Base-by-base conservation (phyloP, 2,888 invertebrate species). In the Xestia sexstrigata region DNA sequence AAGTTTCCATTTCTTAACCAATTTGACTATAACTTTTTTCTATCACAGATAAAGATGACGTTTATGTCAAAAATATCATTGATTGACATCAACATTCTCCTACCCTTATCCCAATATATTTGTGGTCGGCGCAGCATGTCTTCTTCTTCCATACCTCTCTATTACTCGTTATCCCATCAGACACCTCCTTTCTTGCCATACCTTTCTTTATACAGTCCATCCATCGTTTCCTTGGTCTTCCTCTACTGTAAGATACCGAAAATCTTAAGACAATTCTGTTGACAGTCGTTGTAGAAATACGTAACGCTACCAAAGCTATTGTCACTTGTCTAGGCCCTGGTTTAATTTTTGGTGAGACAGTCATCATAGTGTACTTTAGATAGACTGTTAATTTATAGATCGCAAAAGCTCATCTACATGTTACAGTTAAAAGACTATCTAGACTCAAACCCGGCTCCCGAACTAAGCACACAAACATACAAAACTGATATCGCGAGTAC, bases 401-500 rank as follows among this genome's bases (percentile, higher is more conserved):
- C 17, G 13, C 15, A 8, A 30, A 71, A 45, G 6, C 35, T 52
- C n/a, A 79, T 76, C 13, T 15, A 58, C 20, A n/a, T 68, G 45
- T 39, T 23, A 5, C 13, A 42, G 49, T 68, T 82, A 75, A 70
- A 76, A 69, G n/a, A 47, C 49, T 30, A 68, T 26, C 35, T 79
- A 74, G 15, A 63, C 60, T 71, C 15, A 74, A 35, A 77, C 30
- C 42, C 47, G 78, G 84, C 84, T 83, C 78, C 81, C 67, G 79
- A 79, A 83, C 84, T 82, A 35, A 85, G 74, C 78, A 76, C 76
- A 84, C 74, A 88, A 69, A 82, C 70, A 84, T 74, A 81, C 81
- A 65, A 65, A 65, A 79, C 79, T 83, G 89, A 90, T 88, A 92
- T 90, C 89, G 89, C 85, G 74, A 87, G 83, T 86, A 82, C 83